These are phyloP conservation scores for Thalassoma bifasciatum DNA, from an alignment of 2,113 vertebrate species.

Conservation along the genomic window DNA sequence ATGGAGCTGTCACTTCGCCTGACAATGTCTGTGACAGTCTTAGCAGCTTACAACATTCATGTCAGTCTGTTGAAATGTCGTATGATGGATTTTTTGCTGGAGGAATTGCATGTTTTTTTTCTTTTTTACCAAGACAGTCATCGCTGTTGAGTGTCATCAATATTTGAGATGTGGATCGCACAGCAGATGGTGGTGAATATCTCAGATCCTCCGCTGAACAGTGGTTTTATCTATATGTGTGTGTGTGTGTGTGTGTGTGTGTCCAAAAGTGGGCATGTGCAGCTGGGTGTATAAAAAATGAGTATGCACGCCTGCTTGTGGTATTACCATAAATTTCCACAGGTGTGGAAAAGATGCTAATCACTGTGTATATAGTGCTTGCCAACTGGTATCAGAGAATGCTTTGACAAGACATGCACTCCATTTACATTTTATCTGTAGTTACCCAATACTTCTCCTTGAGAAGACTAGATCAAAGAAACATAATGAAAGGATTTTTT, in stretches of 20 bases:
- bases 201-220: slow-evolving; percentile 4
- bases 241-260: no score
- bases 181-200: slow-evolving; percentile 49
- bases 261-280: neutral
- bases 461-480: neutral
- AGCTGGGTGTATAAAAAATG: neutral
- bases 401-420: neutral
- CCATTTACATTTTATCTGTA: slow-evolving; percentile 33
- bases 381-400: slow-evolving; percentile 21
- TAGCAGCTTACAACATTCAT: slow-evolving; percentile 22
- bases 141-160: slow-evolving; percentile 28
- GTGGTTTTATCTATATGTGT: neutral
- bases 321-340: slow-evolving; percentile 32
- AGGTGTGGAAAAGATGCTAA: slow-evolving; percentile 50
- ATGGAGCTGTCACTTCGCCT: slow-evolving; percentile 51
- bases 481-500: no score
- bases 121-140: neutral
- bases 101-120: slow-evolving; percentile 2
- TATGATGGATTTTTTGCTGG: slow-evolving; percentile 13
- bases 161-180: slow-evolving; percentile 26
- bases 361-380: slow-evolving; percentile 33
- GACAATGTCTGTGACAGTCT: slow-evolving; percentile 19
- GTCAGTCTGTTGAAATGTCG: slow-evolving; percentile 33
- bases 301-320: slow-evolving; percentile 3
- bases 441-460: neutral